Evolutionary conservation across 2,888 invertebrate genomes (phyloP).

Genomic region (Cacoxenus indagator): DNA sequence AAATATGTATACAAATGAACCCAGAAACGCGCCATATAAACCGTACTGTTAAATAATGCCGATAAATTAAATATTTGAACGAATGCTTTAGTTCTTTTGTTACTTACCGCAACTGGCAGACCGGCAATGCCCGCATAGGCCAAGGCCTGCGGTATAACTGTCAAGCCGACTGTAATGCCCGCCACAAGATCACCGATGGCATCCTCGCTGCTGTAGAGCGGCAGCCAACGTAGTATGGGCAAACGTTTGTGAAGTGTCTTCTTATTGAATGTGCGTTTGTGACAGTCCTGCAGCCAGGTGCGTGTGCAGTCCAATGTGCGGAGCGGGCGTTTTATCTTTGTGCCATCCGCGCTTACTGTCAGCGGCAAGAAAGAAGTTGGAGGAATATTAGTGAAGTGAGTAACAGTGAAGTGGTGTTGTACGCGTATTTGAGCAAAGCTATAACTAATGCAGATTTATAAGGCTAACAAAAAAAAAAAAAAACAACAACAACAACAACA

Average conservation of each 20-base stretch:
- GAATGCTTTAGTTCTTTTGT: neutral
- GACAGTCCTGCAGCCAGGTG: constrained; percentile 71
- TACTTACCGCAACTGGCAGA: constrained; percentile 77
- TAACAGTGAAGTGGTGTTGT: no score
- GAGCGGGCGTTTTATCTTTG: constrained; percentile 66
- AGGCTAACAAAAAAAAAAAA: no score
- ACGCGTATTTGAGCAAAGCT: no score
- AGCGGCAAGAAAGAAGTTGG: constrained; percentile 3
- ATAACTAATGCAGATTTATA: no score
- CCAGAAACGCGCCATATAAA: constrained; percentile 93
- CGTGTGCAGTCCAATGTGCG: constrained; percentile 61
- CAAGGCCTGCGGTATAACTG: constrained; percentile 91
- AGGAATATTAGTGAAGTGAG: neutral
- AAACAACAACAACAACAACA: neutral
- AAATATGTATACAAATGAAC: constrained; percentile 90
- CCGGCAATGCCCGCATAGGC: constrained; percentile 87
- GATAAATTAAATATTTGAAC: neutral
- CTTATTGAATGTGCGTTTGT: constrained; percentile 74
- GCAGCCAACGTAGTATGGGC: constrained; percentile 84
- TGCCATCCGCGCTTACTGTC: constrained; percentile 73
- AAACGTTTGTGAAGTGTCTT: constrained; percentile 81
- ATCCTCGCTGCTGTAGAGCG: constrained; percentile 79
- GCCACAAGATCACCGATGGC: constrained; percentile 90
- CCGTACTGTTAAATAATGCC: constrained; percentile 78
- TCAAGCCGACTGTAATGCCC: constrained; percentile 91